Percentiles rank a stretch among this genome's conserved stretches.
Evolutionary conservation across 2,797 vertebrate genomes (phyloP).

Genomic region (Tenualosa thibaudeaui): DNA sequence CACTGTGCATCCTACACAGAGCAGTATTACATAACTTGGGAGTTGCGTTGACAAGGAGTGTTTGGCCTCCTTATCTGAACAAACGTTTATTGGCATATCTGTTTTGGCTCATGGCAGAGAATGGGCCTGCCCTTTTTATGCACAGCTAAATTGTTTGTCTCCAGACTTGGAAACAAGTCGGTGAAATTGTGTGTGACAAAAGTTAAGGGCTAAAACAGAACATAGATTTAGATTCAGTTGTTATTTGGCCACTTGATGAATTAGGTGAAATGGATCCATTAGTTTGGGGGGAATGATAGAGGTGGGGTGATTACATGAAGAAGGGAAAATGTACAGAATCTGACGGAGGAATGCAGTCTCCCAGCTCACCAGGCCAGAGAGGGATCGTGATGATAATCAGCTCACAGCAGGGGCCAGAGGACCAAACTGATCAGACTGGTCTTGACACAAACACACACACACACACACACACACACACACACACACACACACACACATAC

Average conservation of each 20-base stretch:
- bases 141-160: neutral
- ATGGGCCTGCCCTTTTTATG: neutral
- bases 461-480: conserved; percentile 34
- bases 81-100: neutral
- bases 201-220: neutral
- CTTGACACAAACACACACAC: too few relatives aligned
- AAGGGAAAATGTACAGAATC: conserved; percentile 23
- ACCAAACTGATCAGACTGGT: conserved; percentile 26
- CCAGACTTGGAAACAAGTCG: neutral
- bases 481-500: conserved; percentile 3
- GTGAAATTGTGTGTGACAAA: neutral
- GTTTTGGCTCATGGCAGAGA: neutral
- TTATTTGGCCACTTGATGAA: neutral
- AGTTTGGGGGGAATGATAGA: neutral
- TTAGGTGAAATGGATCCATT: neutral
- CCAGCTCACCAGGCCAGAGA: conserved; percentile 53
- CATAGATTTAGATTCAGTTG: neutral
- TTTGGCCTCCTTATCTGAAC: neutral
- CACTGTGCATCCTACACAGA: neutral
- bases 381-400: conserved; percentile 64
- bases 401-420: conserved; percentile 62
- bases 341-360: conserved; percentile 54
- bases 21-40: neutral
- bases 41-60: neutral
- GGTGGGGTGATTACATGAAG: neutral